Percentiles rank a stretch among this genome's conserved stretches.
These are phyloP conservation scores for Cantharis rustica DNA, from an alignment of 2,888 invertebrate species.

Conservation along the genomic window DNA sequence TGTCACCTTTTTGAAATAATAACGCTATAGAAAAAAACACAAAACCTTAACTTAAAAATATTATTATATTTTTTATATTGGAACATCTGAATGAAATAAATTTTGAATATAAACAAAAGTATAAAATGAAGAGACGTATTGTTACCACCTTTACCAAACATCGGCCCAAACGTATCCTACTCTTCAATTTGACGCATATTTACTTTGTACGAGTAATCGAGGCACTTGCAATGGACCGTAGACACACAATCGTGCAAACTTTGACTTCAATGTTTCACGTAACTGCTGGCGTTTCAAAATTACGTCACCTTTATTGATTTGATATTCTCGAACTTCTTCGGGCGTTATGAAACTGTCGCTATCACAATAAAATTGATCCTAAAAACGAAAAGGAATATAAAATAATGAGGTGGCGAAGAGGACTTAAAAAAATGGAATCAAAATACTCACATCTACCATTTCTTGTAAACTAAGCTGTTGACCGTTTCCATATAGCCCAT, in stretches of 20 bases:
- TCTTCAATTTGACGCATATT: slow-evolving; percentile 52
- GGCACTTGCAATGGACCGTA: slow-evolving; percentile 57
- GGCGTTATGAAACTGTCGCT: slow-evolving; percentile 82
- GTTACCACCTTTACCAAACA: slow-evolving; percentile 16
- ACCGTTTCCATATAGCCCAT: slow-evolving; percentile 56
- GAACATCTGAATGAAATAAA: background rate
- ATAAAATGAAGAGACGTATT: background rate
- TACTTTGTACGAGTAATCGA: slow-evolving; percentile 51
- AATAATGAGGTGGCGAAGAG: background rate
- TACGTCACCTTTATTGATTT: slow-evolving; percentile 77
- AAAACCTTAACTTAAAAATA: background rate
- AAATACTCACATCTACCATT: slow-evolving; percentile 72
- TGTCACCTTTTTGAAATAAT: background rate
- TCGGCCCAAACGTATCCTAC: background rate
- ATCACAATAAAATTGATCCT: slow-evolving; percentile 81
- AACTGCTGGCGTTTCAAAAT: slow-evolving; percentile 81
- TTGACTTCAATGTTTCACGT: slow-evolving; percentile 78
- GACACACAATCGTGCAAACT: slow-evolving; percentile 80
- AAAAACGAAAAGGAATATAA: slow-evolving; percentile 35
- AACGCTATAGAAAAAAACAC: background rate
- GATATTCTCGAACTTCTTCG: slow-evolving; percentile 87
- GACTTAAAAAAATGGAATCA: background rate
- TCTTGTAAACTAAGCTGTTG: slow-evolving; percentile 72
- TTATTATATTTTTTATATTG: background rate
- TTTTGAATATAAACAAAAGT: background rate